Conservation (phyloP, 2,888 invertebrate species). For the Rambutsinella grinnellia region DNA sequence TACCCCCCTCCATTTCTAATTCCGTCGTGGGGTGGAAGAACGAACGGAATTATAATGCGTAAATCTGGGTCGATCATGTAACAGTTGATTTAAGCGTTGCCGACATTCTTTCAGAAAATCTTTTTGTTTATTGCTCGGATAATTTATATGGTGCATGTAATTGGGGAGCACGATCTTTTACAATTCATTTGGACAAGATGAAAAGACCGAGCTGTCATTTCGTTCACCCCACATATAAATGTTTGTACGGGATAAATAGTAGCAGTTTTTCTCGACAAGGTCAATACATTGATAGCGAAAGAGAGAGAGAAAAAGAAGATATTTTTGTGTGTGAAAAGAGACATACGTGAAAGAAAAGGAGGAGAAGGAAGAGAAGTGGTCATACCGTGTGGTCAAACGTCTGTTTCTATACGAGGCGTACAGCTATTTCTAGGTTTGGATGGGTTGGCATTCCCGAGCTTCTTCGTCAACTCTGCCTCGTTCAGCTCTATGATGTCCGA, state of each 20-base stretch:
- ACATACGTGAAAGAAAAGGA: slow-evolving; percentile 50
- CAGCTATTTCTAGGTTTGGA: slow-evolving; percentile 66
- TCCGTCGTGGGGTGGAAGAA: too few species aligned
- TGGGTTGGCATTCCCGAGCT: slow-evolving; percentile 67
- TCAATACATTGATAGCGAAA: slow-evolving; percentile 36
- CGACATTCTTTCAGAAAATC: too few species aligned
- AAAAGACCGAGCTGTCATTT: too few species aligned
- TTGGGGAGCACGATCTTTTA: too few species aligned
- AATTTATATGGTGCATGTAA: too few species aligned
- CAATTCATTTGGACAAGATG: too few species aligned
- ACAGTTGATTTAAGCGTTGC: too few species aligned
- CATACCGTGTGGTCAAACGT: slow-evolving; percentile 67
- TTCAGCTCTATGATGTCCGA: slow-evolving; percentile 67
- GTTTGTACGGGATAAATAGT: background rate
- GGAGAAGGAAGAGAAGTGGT: slow-evolving; percentile 42
- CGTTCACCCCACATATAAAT: too few species aligned
- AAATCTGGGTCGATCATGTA: too few species aligned
- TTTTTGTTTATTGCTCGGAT: too few species aligned
- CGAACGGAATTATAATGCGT: too few species aligned
- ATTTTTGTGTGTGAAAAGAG: slow-evolving; percentile 13
- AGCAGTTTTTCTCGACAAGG: background rate
- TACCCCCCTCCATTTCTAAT: too few species aligned
- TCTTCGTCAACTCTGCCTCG: slow-evolving; percentile 66
- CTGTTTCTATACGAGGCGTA: slow-evolving; percentile 67
- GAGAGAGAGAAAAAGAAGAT: slow-evolving; percentile 18